These are phyloP conservation scores for Papilio helenus DNA, from an alignment of 1,140 invertebrate genomes.

Conservation along the genomic window DNA sequence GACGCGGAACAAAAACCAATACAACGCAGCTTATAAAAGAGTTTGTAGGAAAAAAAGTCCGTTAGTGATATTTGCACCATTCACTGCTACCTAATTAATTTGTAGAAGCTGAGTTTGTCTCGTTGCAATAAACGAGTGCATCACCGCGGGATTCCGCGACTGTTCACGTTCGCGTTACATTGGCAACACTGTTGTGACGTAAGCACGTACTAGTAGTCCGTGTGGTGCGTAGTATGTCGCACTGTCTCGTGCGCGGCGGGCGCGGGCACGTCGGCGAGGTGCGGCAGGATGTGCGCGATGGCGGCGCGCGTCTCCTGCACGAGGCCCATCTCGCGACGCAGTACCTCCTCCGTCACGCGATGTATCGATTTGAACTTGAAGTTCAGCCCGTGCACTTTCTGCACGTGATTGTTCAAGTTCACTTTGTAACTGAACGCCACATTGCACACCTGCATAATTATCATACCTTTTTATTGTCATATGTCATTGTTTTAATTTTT, in stretches of 20 bases:
- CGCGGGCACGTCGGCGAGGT: constrained; percentile 57
- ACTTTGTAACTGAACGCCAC: constrained; percentile 81
- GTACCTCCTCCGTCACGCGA: constrained; percentile 73
- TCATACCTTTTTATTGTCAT: not conserved
- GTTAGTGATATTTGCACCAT: too few species aligned
- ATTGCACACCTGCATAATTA: constrained; percentile 75
- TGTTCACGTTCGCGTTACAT: too few species aligned
- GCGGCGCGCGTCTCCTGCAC: constrained; percentile 61
- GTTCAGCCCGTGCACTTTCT: constrained; percentile 77
- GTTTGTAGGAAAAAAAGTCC: too few species aligned
- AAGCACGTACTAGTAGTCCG: too few species aligned
- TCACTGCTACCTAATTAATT: too few species aligned
- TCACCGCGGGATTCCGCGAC: too few species aligned
- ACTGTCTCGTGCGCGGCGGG: constrained; percentile 68
- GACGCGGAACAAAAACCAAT: too few species aligned
- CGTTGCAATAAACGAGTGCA: too few species aligned
- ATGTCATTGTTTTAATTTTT: too few species aligned
- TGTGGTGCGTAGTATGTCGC: constrained; percentile 48
- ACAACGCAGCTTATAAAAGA: too few species aligned
- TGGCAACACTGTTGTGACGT: too few species aligned
- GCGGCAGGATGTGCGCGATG: constrained; percentile 69
- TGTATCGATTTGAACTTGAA: constrained; percentile 80
- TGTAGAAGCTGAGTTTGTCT: too few species aligned
- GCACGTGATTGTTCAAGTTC: constrained; percentile 79
- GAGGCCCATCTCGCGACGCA: constrained; percentile 69